These are phyloP conservation scores for Sander lucioperca DNA, from an alignment of 2,113 vertebrate genomes.

Conservation along the genomic window DNA sequence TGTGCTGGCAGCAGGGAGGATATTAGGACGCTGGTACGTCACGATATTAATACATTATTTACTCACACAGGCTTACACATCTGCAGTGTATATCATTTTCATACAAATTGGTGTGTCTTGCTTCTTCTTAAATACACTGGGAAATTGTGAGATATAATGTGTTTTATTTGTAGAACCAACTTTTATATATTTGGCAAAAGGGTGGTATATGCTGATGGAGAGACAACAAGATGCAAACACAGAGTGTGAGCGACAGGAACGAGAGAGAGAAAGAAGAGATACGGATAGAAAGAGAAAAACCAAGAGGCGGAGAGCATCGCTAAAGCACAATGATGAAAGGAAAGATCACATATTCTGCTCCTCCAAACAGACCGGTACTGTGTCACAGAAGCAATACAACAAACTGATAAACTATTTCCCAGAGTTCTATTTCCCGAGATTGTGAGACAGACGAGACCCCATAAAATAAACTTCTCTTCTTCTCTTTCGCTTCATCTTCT, in stretches of 20 bases:
- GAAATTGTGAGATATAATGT: background rate
- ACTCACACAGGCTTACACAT: conserved; percentile 9
- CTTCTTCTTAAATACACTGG: background rate
- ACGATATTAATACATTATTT: conserved; percentile 44
- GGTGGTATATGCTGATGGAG: background rate
- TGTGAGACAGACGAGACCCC: background rate
- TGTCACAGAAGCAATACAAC: background rate
- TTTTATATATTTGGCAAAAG: background rate
- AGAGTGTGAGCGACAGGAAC: conserved; percentile 14
- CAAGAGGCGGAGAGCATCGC: conserved; percentile 14
- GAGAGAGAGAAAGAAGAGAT: background rate
- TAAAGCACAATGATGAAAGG: background rate
- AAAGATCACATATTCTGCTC: conserved; percentile 27
- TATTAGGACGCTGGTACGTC: conserved; percentile 36
- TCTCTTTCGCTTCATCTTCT: too few relatives aligned
- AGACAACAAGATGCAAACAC: background rate
- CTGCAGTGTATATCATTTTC: background rate
- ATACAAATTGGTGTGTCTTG: background rate
- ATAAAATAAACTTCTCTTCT: background rate
- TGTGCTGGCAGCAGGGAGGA: background rate
- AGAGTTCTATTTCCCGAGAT: background rate
- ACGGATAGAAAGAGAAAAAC: conserved; percentile 2
- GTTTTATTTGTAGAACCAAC: conserved; percentile 9
- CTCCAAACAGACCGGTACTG: conserved; percentile 10
- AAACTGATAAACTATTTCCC: conserved; percentile 14